Conservation (phyloP, 2,888 invertebrate species). For the Ceriagrion tenellum region DNA sequence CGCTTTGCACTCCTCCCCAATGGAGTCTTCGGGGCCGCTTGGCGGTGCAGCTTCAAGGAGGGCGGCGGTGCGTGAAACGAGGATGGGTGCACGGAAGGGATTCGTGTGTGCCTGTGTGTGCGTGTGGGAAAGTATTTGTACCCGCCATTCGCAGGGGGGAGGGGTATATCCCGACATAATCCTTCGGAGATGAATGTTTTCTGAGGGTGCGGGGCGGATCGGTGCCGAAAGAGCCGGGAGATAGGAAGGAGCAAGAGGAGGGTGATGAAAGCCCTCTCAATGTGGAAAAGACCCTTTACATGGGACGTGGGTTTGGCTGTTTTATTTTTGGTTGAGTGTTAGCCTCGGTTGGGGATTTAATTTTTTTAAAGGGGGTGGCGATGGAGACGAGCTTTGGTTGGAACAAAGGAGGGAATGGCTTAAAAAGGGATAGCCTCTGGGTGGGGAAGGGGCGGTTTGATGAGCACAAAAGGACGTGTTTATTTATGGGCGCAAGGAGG, state of each 20-base stretch:
- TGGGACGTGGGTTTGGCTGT: background rate
- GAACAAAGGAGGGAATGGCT: conserved; percentile 11
- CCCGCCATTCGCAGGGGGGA: background rate
- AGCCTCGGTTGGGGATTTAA: background rate
- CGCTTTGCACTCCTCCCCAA: background rate
- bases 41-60: background rate
- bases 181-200: conserved; percentile 51
- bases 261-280: background rate
- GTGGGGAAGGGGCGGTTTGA: background rate
- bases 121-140: conserved; percentile 11
- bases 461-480: conserved; percentile 13
- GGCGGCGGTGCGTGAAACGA: background rate
- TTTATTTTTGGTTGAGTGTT: conserved; percentile 2
- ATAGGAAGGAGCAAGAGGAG: background rate
- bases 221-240: background rate
- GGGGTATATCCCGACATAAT: background rate
- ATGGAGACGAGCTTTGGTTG: background rate
- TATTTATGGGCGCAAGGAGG: background rate
- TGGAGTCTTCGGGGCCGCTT: background rate
- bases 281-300: background rate
- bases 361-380: background rate
- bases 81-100: no score
- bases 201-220: conserved; percentile 8
- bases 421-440: background rate
- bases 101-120: background rate